Evolutionary conservation across 2,888 invertebrate genomes (phyloP), one percentile per base, ranked within the genome.

Genomic region (Heliconius charithonia): DNA sequence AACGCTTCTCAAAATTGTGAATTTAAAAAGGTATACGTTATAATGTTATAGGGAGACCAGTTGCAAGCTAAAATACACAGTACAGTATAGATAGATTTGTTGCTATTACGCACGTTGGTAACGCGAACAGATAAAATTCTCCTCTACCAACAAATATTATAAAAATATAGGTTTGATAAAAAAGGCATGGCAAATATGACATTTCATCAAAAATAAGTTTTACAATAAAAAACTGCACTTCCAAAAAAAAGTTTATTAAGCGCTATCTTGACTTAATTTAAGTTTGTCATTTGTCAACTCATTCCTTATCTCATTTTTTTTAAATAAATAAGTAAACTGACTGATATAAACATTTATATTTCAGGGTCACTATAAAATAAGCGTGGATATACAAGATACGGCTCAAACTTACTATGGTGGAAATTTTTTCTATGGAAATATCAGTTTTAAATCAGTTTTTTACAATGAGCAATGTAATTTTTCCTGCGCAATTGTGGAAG

Each of bases 391-490:
- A 4, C 85, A 86, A 71, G 84, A 88, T 1, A 56, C 88, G 0
- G 84, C 88, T 0, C 81, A 83, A 22, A 84, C 83, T 2, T 90
- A 89, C 80, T 89, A 88, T 76, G 87, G 87, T 0, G 89, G 89
- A 1, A 84, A 84, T 62, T 90, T 89, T 79, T 72, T 90, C 37
- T 90, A 86, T 70, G 90, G 91, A 10, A 86, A 87, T 45, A 78
- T 88, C 32, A 84, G 83, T 0, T 88, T 89, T 37, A 89, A 86
- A 78, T 71, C 88, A 1, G 4, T 87, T 0, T 85, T 88, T 71
- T 87, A 88, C 80, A 89, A 84, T 63, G 87, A 88, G 3, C 79
- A 85, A 3, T 91, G 91, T 78, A 91, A 90, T 67, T 88, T 91
- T 37, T 89, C 88, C 0, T 91, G 91, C 69, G 82, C 87, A 1